Evolutionary conservation across 2,888 invertebrate species (phyloP).

Genomic region (Acleris sparsana): DNA sequence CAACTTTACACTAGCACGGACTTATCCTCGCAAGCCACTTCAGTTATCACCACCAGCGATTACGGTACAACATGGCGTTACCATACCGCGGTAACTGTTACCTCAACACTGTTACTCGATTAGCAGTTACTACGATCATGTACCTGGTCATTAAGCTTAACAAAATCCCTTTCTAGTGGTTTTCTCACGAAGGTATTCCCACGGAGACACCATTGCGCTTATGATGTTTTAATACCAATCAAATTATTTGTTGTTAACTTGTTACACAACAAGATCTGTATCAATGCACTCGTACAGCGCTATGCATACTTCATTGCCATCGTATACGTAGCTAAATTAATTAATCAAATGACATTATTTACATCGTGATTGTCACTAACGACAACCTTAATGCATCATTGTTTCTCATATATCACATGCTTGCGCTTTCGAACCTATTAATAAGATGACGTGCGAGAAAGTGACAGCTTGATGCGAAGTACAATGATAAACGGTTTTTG

Average conservation of each 20-base stretch:
- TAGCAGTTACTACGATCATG: conserved; percentile 20
- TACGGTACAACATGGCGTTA: conserved; percentile 2
- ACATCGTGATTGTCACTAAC: not conserved
- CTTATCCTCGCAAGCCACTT: too few relatives aligned
- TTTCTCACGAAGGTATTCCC: conserved; percentile 32
- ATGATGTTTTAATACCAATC: not conserved
- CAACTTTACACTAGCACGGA: too few relatives aligned
- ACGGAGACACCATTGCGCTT: conserved; percentile 4
- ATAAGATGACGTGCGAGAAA: conserved; percentile 33
- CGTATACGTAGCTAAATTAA: not conserved
- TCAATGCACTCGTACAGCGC: not conserved
- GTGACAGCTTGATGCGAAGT: conserved; percentile 27
- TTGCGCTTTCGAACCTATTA: conserved; percentile 30
- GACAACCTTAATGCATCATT: conserved; percentile 11
- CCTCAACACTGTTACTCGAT: conserved; percentile 24
- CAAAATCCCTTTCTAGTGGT: conserved; percentile 31
- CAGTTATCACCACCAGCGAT: too few relatives aligned
- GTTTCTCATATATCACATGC: conserved; percentile 32
- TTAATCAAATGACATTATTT: not conserved
- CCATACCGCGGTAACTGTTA: conserved; percentile 31
- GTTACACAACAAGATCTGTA: conserved; percentile 4
- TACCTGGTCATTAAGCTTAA: conserved; percentile 28
- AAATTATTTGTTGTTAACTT: not conserved
- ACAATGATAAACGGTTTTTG: conserved; percentile 36
- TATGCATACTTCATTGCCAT: too few relatives aligned